Evolutionary conservation across 1,140 invertebrate genomes (phyloP).

Genomic region (Odontomachus brunneus): DNA sequence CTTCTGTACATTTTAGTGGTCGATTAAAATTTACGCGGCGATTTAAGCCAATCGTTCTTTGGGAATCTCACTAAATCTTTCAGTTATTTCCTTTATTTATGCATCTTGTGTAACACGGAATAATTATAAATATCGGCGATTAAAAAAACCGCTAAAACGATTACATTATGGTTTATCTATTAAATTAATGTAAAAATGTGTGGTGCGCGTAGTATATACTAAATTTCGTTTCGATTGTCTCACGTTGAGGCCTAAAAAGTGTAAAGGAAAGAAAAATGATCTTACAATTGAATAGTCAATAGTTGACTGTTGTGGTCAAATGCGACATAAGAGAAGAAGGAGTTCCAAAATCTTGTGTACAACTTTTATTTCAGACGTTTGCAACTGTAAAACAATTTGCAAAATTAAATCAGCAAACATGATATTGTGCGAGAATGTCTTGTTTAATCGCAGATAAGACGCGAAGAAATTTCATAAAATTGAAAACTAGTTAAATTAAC

Average conservation of each 20-base stretch:
- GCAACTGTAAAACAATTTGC: neutral
- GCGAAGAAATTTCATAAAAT: conserved; percentile 11
- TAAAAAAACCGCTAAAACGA: neutral
- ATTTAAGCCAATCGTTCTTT: conserved; percentile 23
- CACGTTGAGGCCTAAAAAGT: conserved; percentile 65
- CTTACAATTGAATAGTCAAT: conserved; percentile 30
- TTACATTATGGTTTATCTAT: conserved; percentile 28
- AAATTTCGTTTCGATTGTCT: conserved; percentile 54
- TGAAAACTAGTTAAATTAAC: neutral
- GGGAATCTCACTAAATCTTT: conserved; percentile 12
- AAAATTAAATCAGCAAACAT: neutral
- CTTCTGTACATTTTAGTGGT: conserved; percentile 42
- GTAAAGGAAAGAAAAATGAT: conserved; percentile 40
- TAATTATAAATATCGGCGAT: conserved; percentile 4
- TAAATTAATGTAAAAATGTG: conserved; percentile 39
- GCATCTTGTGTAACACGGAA: conserved; percentile 14
- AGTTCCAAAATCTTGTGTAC: conserved; percentile 36
- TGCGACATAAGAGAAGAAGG: conserved; percentile 62
- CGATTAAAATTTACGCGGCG: conserved; percentile 30
- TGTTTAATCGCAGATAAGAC: neutral
- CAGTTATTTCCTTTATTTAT: conserved; percentile 17
- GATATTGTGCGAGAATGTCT: neutral
- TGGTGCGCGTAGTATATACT: conserved; percentile 51
- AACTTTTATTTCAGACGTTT: conserved; percentile 12
- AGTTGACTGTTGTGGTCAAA: conserved; percentile 46